Base-by-base conservation (phyloP, 2,888 invertebrate genomes). In the Lordiphosa fenestrarum region DNA sequence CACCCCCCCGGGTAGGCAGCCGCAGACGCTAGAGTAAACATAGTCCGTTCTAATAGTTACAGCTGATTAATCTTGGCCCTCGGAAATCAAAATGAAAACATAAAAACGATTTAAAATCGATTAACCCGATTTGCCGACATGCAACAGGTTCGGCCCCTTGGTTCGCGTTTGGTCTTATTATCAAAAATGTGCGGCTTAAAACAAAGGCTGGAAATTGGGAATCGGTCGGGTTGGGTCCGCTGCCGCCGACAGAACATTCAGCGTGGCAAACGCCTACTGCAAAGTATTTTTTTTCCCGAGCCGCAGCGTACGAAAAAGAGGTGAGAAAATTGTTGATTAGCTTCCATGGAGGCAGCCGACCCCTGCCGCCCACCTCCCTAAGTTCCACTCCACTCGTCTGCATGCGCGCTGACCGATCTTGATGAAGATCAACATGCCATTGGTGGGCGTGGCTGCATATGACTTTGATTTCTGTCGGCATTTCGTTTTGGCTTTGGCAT, bases 241-340 rank as follows among this genome's bases (percentile, higher is more conserved):
- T 62, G 71, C 74, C 73, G 86, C 87, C 88, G 88, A 86, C 87
- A 86, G 88, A 86, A 73, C 83, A 86, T 87, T 88, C 87, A 88
- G 76, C 83, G 72, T 73, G 78, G 74, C 76, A 69, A 75, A 88
- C 88, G 87, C 87, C 87, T 83, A 85, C 88, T 84, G 83, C 73
- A 71, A 81, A 73, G 63, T 54, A 53, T 37, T 13, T 55, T 36
- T 38, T 51, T 38, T 48, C 30, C 42, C 21, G 46, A 58, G 65
- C 72, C 69, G 66, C 73, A 77, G 71, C 84, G 82, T 73, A 83
- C 84, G 78, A 86, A 86, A 87, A 88, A 87, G 88, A 88, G 88
- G 88, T 88, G 87, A 87, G 88, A 87, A 88, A 88, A 88, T 88
- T 88, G 84, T 88, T 88, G 88, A 87, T 87, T 88, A 88, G 87